phyloP scores from a whole-genome alignment of 2,888 invertebrate species.

The Drosophila lutescens region DNA sequence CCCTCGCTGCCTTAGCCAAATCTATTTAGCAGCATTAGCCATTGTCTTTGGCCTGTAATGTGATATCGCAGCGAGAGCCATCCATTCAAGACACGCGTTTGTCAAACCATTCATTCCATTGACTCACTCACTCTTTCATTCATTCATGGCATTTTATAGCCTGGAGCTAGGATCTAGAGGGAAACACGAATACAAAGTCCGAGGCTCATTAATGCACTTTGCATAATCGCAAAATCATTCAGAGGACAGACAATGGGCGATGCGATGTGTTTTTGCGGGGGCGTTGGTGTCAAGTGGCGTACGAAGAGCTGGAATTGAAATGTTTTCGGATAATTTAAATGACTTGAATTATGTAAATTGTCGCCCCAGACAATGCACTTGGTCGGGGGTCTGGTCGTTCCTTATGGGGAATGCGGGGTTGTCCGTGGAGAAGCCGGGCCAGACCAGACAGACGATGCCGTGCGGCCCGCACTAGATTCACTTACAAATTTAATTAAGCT shows the following conservation, averaged over 20 bases:
- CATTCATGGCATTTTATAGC: conserved; percentile 46
- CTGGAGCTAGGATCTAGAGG: conserved; percentile 51
- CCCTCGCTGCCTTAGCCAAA: conserved; percentile 18
- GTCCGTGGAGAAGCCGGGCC: conserved; percentile 1
- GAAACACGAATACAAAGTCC: conserved; percentile 43
- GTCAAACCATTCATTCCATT: conserved; percentile 41
- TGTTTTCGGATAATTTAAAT: conserved; percentile 81
- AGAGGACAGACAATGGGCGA: conserved; percentile 51
- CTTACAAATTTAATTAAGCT: conserved; percentile 85
- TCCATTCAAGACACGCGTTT: conserved; percentile 23
- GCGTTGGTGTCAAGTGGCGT: conserved; percentile 61
- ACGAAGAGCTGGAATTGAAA: conserved; percentile 63
- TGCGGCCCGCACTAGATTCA: conserved; percentile 83
- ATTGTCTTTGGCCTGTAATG: conserved; percentile 72
- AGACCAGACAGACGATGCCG: conserved; percentile 28
- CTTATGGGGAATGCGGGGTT: background rate
- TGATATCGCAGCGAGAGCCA: conserved; percentile 53
- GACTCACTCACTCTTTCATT: conserved; percentile 59
- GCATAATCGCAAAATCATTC: conserved; percentile 80
- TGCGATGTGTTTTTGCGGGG: conserved; percentile 18
- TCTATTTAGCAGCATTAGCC: conserved; percentile 41
- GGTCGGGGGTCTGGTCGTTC: background rate
- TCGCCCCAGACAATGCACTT: conserved; percentile 70
- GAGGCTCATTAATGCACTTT: conserved; percentile 79
- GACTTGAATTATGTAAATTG: conserved; percentile 83